A percentile compares a stretch with the other conserved stretches of the same genome.
These are phyloP conservation scores for Trachops cirrhosus DNA, from an alignment of 2,797 vertebrate genomes.

Conservation along the genomic window DNA sequence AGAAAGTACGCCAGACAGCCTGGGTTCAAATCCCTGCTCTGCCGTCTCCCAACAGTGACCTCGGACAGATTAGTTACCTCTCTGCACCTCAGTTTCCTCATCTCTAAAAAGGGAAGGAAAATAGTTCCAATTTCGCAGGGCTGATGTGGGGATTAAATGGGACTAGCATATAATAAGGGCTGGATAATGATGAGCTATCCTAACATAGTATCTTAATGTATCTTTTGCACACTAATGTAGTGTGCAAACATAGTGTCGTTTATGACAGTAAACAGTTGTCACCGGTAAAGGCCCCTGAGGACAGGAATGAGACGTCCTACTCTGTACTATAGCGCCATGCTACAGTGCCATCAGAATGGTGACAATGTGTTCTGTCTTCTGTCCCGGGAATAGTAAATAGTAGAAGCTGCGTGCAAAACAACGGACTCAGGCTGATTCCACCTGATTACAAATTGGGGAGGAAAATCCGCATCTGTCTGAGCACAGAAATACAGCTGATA, in stretches of 20 bases:
- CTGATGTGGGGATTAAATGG: background rate
- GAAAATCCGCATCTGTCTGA: background rate
- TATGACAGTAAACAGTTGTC: background rate
- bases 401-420: background rate
- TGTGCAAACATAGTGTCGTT: background rate
- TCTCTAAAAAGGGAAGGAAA: background rate
- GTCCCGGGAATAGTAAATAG: background rate
- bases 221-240: background rate
- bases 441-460: background rate
- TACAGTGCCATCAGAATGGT: background rate
- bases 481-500: constrained; percentile 20
- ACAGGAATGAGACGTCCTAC: background rate
- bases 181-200: background rate
- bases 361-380: background rate
- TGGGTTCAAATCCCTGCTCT: background rate
- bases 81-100: background rate
- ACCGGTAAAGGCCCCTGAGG: background rate
- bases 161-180: background rate
- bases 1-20: background rate
- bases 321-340: accelerated
- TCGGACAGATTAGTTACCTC: background rate
- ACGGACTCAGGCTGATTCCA: background rate
- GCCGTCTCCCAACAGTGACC: background rate
- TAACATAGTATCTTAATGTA: background rate
- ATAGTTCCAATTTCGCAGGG: background rate